Base-by-base conservation (phyloP, 1,140 invertebrate species). In the Gryllus bimaculatus region DNA sequence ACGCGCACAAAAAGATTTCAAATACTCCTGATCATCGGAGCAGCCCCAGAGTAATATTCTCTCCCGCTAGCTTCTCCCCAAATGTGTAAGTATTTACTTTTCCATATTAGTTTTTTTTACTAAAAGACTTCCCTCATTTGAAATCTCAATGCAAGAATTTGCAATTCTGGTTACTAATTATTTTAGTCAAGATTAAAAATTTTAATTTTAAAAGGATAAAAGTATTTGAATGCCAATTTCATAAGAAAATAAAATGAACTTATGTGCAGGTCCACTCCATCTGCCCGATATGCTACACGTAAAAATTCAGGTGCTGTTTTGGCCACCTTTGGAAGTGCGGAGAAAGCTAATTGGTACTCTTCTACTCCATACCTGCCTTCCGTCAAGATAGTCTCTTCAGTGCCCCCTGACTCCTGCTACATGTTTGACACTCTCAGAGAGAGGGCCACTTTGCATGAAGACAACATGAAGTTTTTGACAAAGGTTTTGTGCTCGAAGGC, bases 391-490 rank as follows among this genome's bases (percentile, higher is more conserved):
- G 8, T 76, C 8, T n/a, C 20, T 21, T 74, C 79, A 54, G 48
- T 79, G 26, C 73, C 26, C 12, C 10, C 10, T 47, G 47, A 49
- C 15, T 21, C 54, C 8, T 49, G 26, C 26, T 79, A 75, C 81
- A 90, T 91, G 89, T 91, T 88, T 81, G 89, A 91, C 78, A 86
- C 89, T 79, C 78, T 89, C 0, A 82, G 84, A 15, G 87, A 88
- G 39, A 86, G 88, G 80, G 85, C 86, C 48, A 75, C 54, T 66
- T 18, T 66, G 10, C 54, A 13, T 18, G 54, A 66, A 66, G 18
- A 18, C 18, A 66, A 66, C 54, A 13, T 66, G 54, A 18, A 66
- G 0, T 13, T 13, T 66, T 1, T 66, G 10, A 18, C 54, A 0
- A 18, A 66, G 54, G 18, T 13, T 13, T 2, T 66, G 54, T 18